Base-by-base conservation (phyloP, 2,797 vertebrate species). In the Anabas testudineus region DNA sequence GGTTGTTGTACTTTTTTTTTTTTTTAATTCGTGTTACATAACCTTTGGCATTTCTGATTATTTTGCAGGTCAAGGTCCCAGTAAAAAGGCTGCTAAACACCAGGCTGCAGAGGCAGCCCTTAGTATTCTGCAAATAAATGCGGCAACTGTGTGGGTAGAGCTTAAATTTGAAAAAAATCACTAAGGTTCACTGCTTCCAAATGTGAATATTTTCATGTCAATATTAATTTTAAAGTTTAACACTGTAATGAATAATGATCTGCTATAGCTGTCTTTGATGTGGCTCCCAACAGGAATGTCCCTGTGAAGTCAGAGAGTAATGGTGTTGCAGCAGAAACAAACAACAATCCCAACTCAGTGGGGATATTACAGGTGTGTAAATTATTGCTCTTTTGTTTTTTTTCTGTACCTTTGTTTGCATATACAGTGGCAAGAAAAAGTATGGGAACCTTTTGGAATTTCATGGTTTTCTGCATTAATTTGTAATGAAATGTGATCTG, bases 41-140 rank as follows among this genome's bases (percentile, higher is more conserved):
- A 36, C 19, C 30, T 42, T 21, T 53, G 2, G 7, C 46, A 13
- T 28, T 1, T 30, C 5, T 71, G 10, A 36, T 6, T 73, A 45
- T 71, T 24, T 77, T 77, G 46, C 79, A 98, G 97, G 97, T 76
- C 94, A 96, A 85, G 97, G 96, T 28, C 74, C 93, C 9, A 97
- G 94, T 90, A 97, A 97, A 94, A 98, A 96, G 87, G 88, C 95
- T 66, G 97, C 96, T 8, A 97, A 96, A 82, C 97, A 98, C 7
- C 93, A 93, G 88, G 97, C 97, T 72, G 96, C 97, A 49, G 94
- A 95, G 71, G 94, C 94, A 13, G 95, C 94, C 18, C 83, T 98
- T 53, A 93, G 89, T 64, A 65, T 93, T 75, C 86, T 98, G 76
- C 93, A 96, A 71, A 88, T 91, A 77, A 93, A 93, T 30, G 45